Evolutionary conservation across 1,140 invertebrate species (phyloP).

Genomic region (Portunus trituberculatus): DNA sequence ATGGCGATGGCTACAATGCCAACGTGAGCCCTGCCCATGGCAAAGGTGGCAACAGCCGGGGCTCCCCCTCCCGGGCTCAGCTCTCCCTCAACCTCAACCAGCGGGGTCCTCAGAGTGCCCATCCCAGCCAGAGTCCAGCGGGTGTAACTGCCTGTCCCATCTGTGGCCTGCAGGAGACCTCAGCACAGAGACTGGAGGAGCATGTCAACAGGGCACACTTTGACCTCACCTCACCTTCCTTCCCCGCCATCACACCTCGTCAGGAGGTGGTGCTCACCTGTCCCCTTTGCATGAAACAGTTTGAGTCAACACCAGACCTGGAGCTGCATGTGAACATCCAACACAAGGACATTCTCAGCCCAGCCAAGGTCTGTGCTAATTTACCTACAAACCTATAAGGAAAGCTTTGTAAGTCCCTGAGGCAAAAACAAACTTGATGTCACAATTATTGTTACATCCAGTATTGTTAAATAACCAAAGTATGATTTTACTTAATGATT

Average conservation of each 20-base stretch:
- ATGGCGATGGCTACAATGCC: slow-evolving; percentile 70
- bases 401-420: too few relatives aligned
- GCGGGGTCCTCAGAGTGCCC: slow-evolving; percentile 8
- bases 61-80: slow-evolving; percentile 84
- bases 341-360: slow-evolving; percentile 88
- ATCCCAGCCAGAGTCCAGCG: neutral
- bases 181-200: slow-evolving; percentile 88
- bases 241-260: slow-evolving; percentile 80
- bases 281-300: slow-evolving; percentile 87
- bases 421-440: too few relatives aligned
- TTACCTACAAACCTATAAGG: too few relatives aligned
- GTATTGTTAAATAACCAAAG: too few relatives aligned
- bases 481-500: too few relatives aligned
- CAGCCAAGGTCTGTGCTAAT: slow-evolving; percentile 77
- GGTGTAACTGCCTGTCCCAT: slow-evolving; percentile 86
- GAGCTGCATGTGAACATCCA: slow-evolving; percentile 93
- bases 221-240: slow-evolving; percentile 89
- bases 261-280: slow-evolving; percentile 81
- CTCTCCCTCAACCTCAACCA: slow-evolving; percentile 84
- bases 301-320: slow-evolving; percentile 88
- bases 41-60: slow-evolving; percentile 57
- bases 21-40: slow-evolving; percentile 68
- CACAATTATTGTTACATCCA: too few relatives aligned
- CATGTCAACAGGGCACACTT: slow-evolving; percentile 92
- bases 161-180: slow-evolving; percentile 89